phyloP scores from a whole-genome alignment of 2,888 invertebrate genomes.

The Microctonus brassicae region DNA sequence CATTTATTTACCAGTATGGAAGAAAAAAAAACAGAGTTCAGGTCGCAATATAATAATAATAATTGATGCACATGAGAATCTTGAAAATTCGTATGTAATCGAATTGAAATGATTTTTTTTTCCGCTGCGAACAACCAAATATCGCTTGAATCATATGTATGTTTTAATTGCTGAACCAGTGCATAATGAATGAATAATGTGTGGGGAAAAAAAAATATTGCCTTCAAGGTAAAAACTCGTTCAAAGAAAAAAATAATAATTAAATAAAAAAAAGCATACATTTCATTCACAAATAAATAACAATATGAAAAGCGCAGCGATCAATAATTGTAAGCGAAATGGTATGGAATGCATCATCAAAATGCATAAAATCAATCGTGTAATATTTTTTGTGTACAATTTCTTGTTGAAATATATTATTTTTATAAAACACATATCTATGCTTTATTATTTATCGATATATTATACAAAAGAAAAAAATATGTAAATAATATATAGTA shows the following conservation, averaged over 20 bases:
- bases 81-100: slow-evolving; percentile 21
- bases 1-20: slow-evolving; percentile 32
- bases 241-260: background rate
- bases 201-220: slow-evolving; percentile 31
- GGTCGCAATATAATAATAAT: slow-evolving; percentile 30
- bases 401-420: slow-evolving; percentile 53
- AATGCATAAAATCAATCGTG: slow-evolving; percentile 48
- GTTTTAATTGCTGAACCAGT: slow-evolving; percentile 25
- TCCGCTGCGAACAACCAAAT: background rate
- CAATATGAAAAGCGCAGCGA: slow-evolving; percentile 16
- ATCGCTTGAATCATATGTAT: slow-evolving; percentile 15
- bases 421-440: slow-evolving; percentile 45
- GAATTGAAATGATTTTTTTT: slow-evolving; percentile 2
- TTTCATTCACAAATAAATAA: background rate
- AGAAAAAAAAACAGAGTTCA: slow-evolving; percentile 28
- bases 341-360: slow-evolving; percentile 44
- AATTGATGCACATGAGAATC: slow-evolving; percentile 21
- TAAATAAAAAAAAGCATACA: slow-evolving; percentile 4
- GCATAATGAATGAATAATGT: slow-evolving; percentile 27
- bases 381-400: slow-evolving; percentile 53
- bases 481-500: background rate
- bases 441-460: background rate
- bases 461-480: background rate
- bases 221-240: slow-evolving; percentile 7
- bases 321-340: slow-evolving; percentile 30